Evolutionary conservation across 2,113 vertebrate species (phyloP).

Genomic region (human (Homo sapiens)): DNA sequence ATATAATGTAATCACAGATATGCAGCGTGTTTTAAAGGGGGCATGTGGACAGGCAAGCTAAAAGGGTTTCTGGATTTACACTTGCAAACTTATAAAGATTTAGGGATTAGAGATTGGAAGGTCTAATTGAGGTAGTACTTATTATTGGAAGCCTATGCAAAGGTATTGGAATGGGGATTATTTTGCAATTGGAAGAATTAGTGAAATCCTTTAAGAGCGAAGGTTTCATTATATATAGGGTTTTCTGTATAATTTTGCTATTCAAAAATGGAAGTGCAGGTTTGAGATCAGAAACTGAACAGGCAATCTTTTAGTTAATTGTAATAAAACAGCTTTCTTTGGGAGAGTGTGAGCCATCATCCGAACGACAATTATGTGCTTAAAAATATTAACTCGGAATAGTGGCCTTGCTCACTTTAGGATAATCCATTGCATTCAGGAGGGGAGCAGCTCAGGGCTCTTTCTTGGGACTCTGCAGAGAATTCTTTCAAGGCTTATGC

Average conservation of each 20-base stretch:
- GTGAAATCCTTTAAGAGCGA: constrained; percentile 57
- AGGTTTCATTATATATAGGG: constrained; percentile 38
- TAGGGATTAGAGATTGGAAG: constrained; percentile 62
- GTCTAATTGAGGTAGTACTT: constrained; percentile 51
- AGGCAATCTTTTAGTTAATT: constrained; percentile 27
- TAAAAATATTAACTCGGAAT: neutral
- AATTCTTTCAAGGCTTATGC: neutral
- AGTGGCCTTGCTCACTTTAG: neutral
- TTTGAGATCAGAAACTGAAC: constrained; percentile 14
- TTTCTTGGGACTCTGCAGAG: neutral
- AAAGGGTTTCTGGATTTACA: neutral
- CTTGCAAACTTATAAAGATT: constrained; percentile 24
- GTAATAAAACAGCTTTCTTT: constrained; percentile 53
- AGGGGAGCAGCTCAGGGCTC: neutral
- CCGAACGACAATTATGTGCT: neutral
- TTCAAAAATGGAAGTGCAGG: constrained; percentile 1
- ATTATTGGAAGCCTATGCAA: neutral
- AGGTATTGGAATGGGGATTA: constrained; percentile 49
- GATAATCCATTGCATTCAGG: neutral
- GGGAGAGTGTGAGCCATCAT: neutral
- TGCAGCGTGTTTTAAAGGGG: neutral
- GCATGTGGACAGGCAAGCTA: fast-evolving
- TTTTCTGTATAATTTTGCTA: constrained; percentile 58
- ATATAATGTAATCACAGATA: neutral
- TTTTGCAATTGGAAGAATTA: constrained; percentile 69